Evolutionary conservation across 1,140 invertebrate species (phyloP).

Genomic region (Drosophila quadrilineata): DNA sequence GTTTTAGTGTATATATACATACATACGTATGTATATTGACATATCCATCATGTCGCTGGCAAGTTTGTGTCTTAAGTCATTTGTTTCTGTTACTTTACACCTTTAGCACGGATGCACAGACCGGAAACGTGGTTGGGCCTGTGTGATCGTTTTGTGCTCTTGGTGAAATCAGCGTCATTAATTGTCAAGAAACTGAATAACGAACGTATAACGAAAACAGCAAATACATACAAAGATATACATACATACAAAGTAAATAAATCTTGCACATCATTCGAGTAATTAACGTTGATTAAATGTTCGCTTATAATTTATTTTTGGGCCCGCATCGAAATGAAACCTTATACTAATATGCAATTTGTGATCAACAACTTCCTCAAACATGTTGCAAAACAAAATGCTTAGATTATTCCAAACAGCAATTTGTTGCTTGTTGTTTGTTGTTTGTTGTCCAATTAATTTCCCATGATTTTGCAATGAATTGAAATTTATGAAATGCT

Average conservation of each 20-base stretch:
- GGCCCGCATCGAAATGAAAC: constrained; percentile 26
- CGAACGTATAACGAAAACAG: constrained; percentile 5
- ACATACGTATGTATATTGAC: constrained; percentile 21
- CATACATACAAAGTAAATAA: no score
- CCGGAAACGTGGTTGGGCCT: constrained; percentile 65
- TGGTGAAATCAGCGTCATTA: constrained; percentile 69
- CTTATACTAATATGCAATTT: constrained; percentile 5
- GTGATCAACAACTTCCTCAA: constrained; percentile 27
- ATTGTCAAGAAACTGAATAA: constrained; percentile 56
- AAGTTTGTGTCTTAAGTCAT: constrained; percentile 57
- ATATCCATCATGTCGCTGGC: constrained; percentile 44
- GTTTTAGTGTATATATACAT: neutral
- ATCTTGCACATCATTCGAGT: constrained; percentile 54
- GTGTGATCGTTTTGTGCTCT: constrained; percentile 33
- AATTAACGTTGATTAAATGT: constrained; percentile 48
- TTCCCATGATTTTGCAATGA: constrained; percentile 15
- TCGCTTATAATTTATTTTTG: constrained; percentile 22
- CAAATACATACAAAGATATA: no score
- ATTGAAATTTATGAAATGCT: constrained; percentile 31
- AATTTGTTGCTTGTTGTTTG: no score
- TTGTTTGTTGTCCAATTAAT: constrained; percentile 20
- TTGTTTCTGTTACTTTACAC: constrained; percentile 26
- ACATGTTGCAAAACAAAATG: neutral
- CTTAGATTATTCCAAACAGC: constrained; percentile 22
- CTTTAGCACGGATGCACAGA: constrained; percentile 29